Evolutionary conservation across 2,113 vertebrate genomes (phyloP).

Genomic region (Colistium nudipinnis): DNA sequence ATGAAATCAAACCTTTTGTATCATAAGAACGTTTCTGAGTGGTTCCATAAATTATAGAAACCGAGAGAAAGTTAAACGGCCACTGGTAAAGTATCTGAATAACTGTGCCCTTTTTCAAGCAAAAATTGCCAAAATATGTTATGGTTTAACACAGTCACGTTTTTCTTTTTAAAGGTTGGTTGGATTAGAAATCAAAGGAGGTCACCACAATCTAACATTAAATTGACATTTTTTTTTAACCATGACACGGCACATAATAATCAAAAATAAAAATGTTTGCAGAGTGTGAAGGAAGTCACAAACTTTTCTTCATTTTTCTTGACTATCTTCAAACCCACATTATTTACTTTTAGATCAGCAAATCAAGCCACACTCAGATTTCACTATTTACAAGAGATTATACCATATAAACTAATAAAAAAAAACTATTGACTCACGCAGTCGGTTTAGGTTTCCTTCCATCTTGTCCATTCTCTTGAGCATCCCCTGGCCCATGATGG

Average conservation of each 20-base stretch:
- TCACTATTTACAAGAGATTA: too few species aligned
- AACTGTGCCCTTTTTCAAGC: too few species aligned
- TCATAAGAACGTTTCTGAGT: background rate
- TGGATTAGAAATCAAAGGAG: background rate
- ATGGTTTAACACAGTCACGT: too few species aligned
- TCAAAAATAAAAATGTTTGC: too few species aligned
- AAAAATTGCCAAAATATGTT: too few species aligned
- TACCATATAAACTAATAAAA: too few species aligned
- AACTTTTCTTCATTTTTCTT: too few species aligned
- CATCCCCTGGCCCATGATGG: constrained; percentile 38
- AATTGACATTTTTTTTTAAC: background rate
- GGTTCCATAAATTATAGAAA: background rate
- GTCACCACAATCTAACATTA: background rate
- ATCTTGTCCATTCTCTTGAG: constrained; percentile 63
- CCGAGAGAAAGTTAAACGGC: background rate
- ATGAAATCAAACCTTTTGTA: too few species aligned
- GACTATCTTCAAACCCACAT: too few species aligned
- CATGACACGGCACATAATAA: background rate
- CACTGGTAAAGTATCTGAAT: background rate
- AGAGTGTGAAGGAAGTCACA: too few species aligned
- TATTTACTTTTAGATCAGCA: too few species aligned
- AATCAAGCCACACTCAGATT: too few species aligned
- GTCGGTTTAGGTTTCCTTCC: constrained; percentile 52
- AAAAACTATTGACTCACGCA: constrained; percentile 63
- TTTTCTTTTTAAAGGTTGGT: background rate